Conservation (phyloP, 92 coral and sea anemone genomes). For the Scolanthus callimorphus region DNA sequence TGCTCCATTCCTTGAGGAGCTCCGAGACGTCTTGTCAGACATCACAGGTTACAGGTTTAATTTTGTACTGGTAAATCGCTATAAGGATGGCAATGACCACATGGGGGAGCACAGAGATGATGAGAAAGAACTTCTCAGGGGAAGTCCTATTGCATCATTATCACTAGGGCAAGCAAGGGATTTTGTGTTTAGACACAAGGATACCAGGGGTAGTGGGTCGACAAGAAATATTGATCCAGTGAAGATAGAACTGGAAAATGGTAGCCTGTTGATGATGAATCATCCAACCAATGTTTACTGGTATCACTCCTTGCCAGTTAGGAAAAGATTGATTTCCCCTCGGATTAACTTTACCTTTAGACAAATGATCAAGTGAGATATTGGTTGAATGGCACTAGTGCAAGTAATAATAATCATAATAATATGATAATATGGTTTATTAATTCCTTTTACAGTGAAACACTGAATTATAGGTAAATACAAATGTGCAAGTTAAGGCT, state of each 20-base stretch:
- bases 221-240: slow-evolving; percentile 61
- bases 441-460: too few relatives aligned
- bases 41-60: slow-evolving; percentile 55
- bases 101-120: slow-evolving; percentile 88
- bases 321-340: slow-evolving; percentile 49
- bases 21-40: slow-evolving; percentile 36
- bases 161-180: slow-evolving; percentile 80
- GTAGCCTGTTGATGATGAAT: slow-evolving; percentile 74
- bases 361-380: too few relatives aligned
- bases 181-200: slow-evolving; percentile 75
- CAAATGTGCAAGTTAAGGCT: too few relatives aligned
- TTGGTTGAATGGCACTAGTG: too few relatives aligned
- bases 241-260: slow-evolving; percentile 59
- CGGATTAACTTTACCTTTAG: slow-evolving; percentile 82
- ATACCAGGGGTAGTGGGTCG: slow-evolving; percentile 57
- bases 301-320: slow-evolving; percentile 81
- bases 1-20: slow-evolving; percentile 53
- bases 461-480: too few relatives aligned
- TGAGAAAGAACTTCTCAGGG: slow-evolving; percentile 53
- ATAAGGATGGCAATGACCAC: slow-evolving; percentile 80
- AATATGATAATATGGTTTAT: too few relatives aligned
- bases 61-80: slow-evolving; percentile 83
- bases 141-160: slow-evolving; percentile 68
- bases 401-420: too few relatives aligned
- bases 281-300: slow-evolving; percentile 75